These are phyloP conservation scores for Taxidea taxus DNA, from an alignment of 2,113 vertebrate genomes.

Conservation along the genomic window DNA sequence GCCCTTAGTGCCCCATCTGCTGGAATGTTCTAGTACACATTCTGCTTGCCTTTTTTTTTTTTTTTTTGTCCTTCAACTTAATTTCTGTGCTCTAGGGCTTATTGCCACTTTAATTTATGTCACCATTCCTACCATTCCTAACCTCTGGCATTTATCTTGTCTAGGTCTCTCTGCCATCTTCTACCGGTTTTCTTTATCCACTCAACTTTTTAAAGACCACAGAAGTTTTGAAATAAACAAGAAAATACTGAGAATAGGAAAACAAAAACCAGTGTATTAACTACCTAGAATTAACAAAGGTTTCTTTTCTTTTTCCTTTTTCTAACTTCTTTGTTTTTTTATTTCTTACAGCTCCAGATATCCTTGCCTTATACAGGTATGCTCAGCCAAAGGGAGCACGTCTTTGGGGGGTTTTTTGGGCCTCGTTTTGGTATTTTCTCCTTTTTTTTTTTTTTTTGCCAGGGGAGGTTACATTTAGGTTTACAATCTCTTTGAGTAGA, in stretches of 20 bases:
- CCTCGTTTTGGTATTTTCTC: background rate
- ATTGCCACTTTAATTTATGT: background rate
- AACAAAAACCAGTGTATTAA: background rate
- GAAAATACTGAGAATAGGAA: background rate
- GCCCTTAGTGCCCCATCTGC: background rate
- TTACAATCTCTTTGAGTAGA: background rate
- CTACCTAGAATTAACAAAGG: background rate
- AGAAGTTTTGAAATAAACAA: background rate
- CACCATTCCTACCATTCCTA: background rate
- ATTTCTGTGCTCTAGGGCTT: constrained; percentile 1
- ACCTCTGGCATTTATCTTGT: background rate
- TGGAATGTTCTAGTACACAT: constrained; percentile 15
- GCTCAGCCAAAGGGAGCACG: background rate
- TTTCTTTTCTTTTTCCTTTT: background rate
- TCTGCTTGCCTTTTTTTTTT: background rate
- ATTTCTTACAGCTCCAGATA: background rate
- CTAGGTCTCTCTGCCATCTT: background rate
- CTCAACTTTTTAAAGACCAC: background rate
- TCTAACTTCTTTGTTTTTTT: background rate
- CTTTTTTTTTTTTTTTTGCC: background rate
- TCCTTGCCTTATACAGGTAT: background rate
- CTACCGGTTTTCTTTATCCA: background rate
- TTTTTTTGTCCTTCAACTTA: background rate
- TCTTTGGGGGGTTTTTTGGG: background rate
- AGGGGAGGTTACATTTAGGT: background rate